phyloP scores from a whole-genome alignment of 2,888 invertebrate genomes.

The Bhutanitis thaidina region DNA sequence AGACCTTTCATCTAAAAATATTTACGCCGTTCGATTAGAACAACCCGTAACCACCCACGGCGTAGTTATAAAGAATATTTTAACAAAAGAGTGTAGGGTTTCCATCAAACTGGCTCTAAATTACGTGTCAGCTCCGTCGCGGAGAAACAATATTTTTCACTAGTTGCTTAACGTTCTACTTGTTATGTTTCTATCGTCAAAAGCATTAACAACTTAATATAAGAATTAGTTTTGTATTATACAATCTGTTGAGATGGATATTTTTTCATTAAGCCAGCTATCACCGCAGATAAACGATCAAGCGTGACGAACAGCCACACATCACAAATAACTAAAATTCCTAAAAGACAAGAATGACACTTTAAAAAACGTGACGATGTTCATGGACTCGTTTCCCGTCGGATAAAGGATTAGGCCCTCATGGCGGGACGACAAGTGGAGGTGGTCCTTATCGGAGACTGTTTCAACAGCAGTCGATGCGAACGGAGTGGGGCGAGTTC shows the following conservation, averaged over 20 bases:
- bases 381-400: constrained; percentile 51
- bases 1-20: neutral
- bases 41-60: constrained; percentile 30
- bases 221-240: too few species aligned
- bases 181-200: too few species aligned
- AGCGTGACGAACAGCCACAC: neutral
- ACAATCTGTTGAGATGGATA: too few species aligned
- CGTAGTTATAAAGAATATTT: constrained; percentile 33
- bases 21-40: constrained; percentile 9
- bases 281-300: too few species aligned
- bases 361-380: constrained; percentile 50
- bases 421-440: constrained; percentile 56
- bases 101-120: constrained; percentile 32
- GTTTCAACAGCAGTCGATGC: constrained; percentile 53
- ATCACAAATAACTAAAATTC: neutral
- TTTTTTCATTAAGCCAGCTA: too few species aligned
- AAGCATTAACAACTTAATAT: too few species aligned
- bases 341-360: constrained; percentile 19
- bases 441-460: constrained; percentile 65
- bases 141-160: neutral
- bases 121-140: constrained; percentile 35
- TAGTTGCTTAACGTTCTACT: neutral
- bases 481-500: constrained; percentile 49
- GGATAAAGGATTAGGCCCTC: constrained; percentile 61
- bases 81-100: constrained; percentile 46